Percentiles rank a stretch among this genome's conserved stretches.
Conservation (phyloP, 2,797 vertebrate species). For the Spheniscus humboldti region DNA sequence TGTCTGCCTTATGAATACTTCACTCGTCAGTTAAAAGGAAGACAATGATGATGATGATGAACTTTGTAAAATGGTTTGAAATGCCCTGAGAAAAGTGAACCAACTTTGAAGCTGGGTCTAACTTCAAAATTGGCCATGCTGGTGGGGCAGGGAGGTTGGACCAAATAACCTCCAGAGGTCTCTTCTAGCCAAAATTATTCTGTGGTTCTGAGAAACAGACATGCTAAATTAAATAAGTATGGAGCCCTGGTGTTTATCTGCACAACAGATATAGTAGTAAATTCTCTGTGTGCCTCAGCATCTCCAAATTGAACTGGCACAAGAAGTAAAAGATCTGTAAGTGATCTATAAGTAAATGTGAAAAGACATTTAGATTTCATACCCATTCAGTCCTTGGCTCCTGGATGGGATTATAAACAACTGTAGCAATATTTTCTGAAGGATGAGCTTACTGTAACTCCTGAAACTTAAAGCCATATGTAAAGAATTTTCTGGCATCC, state of each 20-base stretch:
- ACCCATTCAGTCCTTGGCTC: not conserved
- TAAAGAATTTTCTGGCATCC: conserved; percentile 9
- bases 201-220: not conserved
- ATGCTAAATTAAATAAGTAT: not conserved
- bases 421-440: not conserved
- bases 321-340: not conserved
- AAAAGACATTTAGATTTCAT: not conserved
- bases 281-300: not conserved
- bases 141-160: not conserved
- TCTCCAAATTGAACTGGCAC: not conserved
- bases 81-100: not conserved
- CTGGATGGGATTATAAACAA: not conserved
- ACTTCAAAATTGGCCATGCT: not conserved
- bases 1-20: not conserved
- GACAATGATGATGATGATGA: not conserved
- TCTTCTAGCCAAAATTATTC: not conserved
- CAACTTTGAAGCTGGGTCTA: not conserved
- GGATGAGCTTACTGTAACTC: not conserved
- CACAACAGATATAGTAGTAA: not conserved
- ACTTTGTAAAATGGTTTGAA: not conserved
- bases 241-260: not conserved
- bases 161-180: not conserved
- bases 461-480: not conserved
- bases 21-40: not conserved
- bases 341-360: not conserved